Evolutionary conservation across 2,888 invertebrate species (phyloP).

Genomic region (Oscheius myriophilus): DNA sequence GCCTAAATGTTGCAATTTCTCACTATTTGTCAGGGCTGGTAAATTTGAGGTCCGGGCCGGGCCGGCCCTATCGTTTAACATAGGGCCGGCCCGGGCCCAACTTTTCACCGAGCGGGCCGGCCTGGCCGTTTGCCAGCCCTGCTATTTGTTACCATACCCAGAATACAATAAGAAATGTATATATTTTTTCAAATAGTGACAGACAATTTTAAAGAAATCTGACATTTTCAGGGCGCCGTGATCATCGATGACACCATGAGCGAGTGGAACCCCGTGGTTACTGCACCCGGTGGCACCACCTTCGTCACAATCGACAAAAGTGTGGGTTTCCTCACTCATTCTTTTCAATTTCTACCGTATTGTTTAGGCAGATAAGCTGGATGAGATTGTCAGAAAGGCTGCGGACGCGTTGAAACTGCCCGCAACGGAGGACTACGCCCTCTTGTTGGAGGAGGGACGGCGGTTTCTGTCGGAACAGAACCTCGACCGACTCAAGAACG

Average conservation of each 20-base stretch:
- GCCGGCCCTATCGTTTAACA: no score
- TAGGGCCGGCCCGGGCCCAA: no score
- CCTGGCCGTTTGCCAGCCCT: no score
- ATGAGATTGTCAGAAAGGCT: slow-evolving; percentile 33
- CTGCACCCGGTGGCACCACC: slow-evolving; percentile 30
- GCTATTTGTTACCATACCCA: no score
- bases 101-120: no score
- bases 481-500: slow-evolving; percentile 41
- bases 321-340: slow-evolving; percentile 9
- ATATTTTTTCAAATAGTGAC: no score
- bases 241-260: slow-evolving; percentile 40
- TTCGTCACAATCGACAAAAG: slow-evolving; percentile 39
- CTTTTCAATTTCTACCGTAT: neutral
- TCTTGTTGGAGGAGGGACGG: slow-evolving; percentile 48
- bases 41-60: no score
- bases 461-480: slow-evolving; percentile 52
- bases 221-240: slow-evolving; percentile 44
- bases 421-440: slow-evolving; percentile 39
- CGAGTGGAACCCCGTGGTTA: slow-evolving; percentile 43
- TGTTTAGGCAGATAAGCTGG: slow-evolving; percentile 35
- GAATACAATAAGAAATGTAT: no score
- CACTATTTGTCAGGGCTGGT: no score
- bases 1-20: no score
- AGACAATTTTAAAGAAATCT: no score
- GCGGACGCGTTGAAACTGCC: slow-evolving; percentile 40